Conservation (phyloP, 2,797 vertebrate genomes). For the Cercopithecus neglectus region DNA sequence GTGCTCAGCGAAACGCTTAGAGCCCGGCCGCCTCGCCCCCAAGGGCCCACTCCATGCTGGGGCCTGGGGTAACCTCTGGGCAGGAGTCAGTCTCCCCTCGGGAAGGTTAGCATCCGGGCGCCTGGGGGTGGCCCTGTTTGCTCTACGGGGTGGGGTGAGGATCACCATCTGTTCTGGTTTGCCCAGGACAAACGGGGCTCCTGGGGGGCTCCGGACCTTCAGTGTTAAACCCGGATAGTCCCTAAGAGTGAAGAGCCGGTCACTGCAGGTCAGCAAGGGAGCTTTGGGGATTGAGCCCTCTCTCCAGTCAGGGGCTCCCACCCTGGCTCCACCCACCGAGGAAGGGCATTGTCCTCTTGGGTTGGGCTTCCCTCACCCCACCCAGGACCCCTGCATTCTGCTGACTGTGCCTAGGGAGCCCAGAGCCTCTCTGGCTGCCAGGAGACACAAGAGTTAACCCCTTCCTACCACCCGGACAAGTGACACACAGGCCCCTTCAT, state of each 20-base stretch:
- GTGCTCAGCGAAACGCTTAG: neutral
- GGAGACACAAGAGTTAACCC: too few relatives aligned
- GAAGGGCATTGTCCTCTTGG: neutral
- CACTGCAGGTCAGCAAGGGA: neutral
- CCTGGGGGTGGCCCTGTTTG: neutral
- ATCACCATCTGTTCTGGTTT: neutral
- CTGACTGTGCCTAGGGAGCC: neutral
- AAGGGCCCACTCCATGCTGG: too few relatives aligned
- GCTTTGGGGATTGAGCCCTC: neutral
- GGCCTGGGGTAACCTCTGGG: neutral
- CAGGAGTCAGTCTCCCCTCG: neutral
- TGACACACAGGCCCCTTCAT: neutral
- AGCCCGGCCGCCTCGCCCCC: rapidly evolving
- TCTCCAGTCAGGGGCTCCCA: neutral
- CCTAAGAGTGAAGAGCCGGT: neutral
- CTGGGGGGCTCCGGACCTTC: neutral
- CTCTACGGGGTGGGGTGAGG: neutral
- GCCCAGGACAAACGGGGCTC: neutral
- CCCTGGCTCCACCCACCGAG: too few relatives aligned
- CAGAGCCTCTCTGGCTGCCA: neutral
- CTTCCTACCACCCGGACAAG: neutral
- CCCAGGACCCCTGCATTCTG: neutral
- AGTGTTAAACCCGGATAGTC: neutral
- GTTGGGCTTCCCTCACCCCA: rapidly evolving
- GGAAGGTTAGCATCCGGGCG: neutral